A percentile compares a stretch with the other conserved stretches of the same genome.
Evolutionary conservation across 2,888 invertebrate genomes (phyloP).

Genomic region (Drosophila cognata): DNA sequence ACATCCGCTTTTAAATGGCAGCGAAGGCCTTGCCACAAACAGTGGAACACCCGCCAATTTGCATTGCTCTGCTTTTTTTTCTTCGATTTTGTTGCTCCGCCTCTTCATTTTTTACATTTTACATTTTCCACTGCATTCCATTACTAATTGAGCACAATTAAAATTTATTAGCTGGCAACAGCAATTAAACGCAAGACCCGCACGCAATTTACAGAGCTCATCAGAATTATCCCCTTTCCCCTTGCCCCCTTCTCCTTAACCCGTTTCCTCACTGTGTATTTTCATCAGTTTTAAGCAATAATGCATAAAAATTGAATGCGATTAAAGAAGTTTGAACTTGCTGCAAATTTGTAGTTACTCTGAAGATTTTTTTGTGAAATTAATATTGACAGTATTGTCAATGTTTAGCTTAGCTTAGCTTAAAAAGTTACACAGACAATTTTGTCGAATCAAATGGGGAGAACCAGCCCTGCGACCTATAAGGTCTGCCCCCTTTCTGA

Average conservation of each 20-base stretch:
- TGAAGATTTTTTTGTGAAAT: neutral
- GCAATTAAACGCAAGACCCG: conserved; percentile 74
- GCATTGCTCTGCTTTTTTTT: conserved; percentile 38
- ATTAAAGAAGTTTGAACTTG: neutral
- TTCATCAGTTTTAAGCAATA: conserved; percentile 25
- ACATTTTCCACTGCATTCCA: conserved; percentile 71
- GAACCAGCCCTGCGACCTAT: too few species aligned
- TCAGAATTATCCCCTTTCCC: neutral
- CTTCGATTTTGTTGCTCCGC: neutral
- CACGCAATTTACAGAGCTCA: conserved; percentile 43
- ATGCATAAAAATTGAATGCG: neutral
- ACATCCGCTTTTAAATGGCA: conserved; percentile 61
- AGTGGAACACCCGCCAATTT: conserved; percentile 49
- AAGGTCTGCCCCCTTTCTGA: too few species aligned
- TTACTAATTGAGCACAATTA: conserved; percentile 78
- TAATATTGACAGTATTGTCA: neutral
- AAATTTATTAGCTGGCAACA: conserved; percentile 81
- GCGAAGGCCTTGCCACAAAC: conserved; percentile 45
- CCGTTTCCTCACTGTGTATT: conserved; percentile 16
- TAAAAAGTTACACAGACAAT: neutral
- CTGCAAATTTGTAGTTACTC: neutral
- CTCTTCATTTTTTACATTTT: conserved; percentile 12
- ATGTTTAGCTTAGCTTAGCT: neutral
- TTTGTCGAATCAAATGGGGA: neutral
- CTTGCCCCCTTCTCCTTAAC: neutral